phyloP scores from a whole-genome alignment of 2,888 invertebrate species.

The Oligia strigilis region DNA sequence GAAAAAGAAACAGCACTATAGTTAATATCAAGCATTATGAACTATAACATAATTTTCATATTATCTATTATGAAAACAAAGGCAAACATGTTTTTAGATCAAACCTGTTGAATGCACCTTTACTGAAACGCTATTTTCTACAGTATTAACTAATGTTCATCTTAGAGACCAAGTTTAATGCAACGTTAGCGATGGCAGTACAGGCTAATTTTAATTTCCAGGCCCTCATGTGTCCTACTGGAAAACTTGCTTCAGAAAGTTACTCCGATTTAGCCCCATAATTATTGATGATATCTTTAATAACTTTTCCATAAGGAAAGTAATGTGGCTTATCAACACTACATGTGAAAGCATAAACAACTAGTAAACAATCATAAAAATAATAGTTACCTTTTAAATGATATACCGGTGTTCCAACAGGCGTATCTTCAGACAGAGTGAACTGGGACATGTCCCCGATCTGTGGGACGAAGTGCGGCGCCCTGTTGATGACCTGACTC shows the following conservation, averaged over 20 bases:
- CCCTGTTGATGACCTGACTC: conserved; percentile 92
- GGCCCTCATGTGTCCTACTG: background rate
- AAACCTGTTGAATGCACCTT: background rate
- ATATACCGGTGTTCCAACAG: conserved; percentile 94
- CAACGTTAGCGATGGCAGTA: background rate
- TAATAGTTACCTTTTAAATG: conserved; percentile 91
- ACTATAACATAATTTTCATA: too few species aligned
- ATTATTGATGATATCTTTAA: background rate
- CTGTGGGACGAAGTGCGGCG: conserved; percentile 94
- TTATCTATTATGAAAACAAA: too few species aligned
- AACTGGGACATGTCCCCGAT: conserved; percentile 94
- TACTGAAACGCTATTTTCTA: background rate
- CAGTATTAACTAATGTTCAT: background rate
- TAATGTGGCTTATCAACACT: background rate
- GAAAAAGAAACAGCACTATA: conserved; percentile 23
- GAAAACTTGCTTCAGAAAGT: background rate
- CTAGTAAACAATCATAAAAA: background rate
- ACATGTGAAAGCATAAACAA: background rate
- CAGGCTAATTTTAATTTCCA: background rate
- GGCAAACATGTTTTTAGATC: background rate
- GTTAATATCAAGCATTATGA: background rate
- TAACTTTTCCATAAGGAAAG: background rate
- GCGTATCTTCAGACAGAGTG: conserved; percentile 93
- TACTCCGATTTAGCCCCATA: background rate
- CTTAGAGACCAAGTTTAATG: background rate